Evolutionary conservation across 2,888 invertebrate species (phyloP), one percentile per base, ranked within the genome.

Genomic region (Andrena trimmerana): DNA sequence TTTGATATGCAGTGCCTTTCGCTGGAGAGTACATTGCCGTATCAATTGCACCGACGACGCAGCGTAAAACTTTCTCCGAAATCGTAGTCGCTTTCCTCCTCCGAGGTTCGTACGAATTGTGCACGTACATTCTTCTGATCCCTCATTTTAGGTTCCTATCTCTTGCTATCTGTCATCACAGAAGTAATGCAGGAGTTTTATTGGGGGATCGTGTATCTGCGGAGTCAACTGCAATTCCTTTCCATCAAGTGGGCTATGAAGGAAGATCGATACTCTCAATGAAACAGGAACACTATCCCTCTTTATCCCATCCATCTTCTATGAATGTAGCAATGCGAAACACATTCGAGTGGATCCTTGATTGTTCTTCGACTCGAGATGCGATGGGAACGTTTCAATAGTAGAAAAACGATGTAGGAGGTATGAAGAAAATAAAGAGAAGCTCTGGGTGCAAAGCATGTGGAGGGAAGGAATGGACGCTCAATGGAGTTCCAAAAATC

Each of bases 401-500:
- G 54, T 67, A 59, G 48, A 75, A 60, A 57, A 69, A 77, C 71
- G 59, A 70, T 66, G 59, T 33, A 67, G 71, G 79, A 78, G 62
- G 67, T 48, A 52, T 5, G 65, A 75, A 65, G 73, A 63, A 78
- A 78, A 72, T 75, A 81, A 63, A 84, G 75, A 63, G 31, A 20
- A 69, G 29, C 27, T 20, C 42, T 16, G 2, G 29, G 16, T 57
- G 29, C 3, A 29, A 27, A 7, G 27, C 16, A 42, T n/a, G 62
- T 52, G 57, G 73, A 29, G 48, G 63, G 57, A 62, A 57, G 67
- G 82, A 82, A 81, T 78, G 75, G 78, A 76, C 70, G 78, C 66
- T 81, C 73, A 60, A 88, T 82, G 67, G 80, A 36, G 75, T 78
- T 68, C 73, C 66, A 66, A 63, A 86, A 88, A 86, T 86, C 88